Base-by-base conservation (phyloP, 2,888 invertebrate genomes). In the Drosophila paramelanica region DNA sequence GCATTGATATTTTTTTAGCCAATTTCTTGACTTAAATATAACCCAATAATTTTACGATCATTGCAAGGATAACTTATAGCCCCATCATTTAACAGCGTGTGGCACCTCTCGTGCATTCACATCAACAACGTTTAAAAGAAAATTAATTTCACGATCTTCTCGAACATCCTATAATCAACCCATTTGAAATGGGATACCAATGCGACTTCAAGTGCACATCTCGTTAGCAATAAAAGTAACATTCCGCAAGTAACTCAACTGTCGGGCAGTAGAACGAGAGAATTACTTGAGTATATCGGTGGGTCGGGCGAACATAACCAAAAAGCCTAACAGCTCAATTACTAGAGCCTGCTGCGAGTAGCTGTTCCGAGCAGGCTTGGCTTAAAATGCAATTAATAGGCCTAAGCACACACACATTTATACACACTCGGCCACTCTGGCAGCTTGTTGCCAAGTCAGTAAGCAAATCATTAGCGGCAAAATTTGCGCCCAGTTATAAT, bases 381-480 rank as follows among this genome's bases (percentile, higher is more conserved):
- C 47, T 67, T 51, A 66, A 81, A 81, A 79, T 79, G 79, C 79
- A 81, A 79, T 79, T 79, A 81, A 81, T 79, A 71, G 70, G 52
- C 65, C 49, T 55, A 25, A 38, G 43, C 60, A 65, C 49, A 57
- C 33, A 50, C 47, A 56, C 7, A 45, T 36, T 49, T 45, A 46
- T 17, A 41, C 36, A 60, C 23, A 56, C 20, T 36, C 45, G 31
- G 31, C 31, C 1, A 10, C 31, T 31, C 13, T 27, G 25, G 45
- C 46, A 60, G 71, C 57, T 53, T 50, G 89, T 88, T 88, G 77
- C 89, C 73, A 86, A 77, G 72, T 52, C 70, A 66, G 76, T 70
- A 79, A 71, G 88, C 79, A 81, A 89, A 89, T 89, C 88, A 87
- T 83, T 88, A 69, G 74, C 69, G 55, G 61, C 62, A 60, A 84